Conservation (phyloP, 2,888 invertebrate species). For the Cosmopolites sordidus region DNA sequence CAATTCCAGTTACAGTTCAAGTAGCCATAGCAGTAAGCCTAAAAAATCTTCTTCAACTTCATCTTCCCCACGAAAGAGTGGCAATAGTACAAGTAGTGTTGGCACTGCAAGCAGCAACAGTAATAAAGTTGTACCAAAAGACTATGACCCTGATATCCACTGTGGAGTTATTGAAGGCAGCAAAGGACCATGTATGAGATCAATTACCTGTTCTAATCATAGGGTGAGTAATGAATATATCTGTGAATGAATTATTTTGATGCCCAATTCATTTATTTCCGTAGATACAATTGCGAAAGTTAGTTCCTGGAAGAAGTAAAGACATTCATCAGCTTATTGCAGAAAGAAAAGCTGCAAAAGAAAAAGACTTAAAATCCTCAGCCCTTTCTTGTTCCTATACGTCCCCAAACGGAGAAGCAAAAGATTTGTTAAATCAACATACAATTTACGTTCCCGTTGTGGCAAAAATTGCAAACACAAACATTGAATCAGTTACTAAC, state of each 20-base stretch:
- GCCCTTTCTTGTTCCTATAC: slow-evolving; percentile 31
- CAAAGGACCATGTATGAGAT: slow-evolving; percentile 72
- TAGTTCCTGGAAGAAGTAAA: slow-evolving; percentile 40
- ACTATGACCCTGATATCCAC: slow-evolving; percentile 79
- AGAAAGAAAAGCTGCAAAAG: slow-evolving; percentile 39
- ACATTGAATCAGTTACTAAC: slow-evolving; percentile 23
- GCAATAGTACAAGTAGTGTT: slow-evolving; percentile 24
- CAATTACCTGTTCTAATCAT: slow-evolving; percentile 59
- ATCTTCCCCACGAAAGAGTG: slow-evolving; percentile 20
- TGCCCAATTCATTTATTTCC: no score
- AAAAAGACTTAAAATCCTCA: slow-evolving; percentile 35
- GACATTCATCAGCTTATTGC: slow-evolving; percentile 40
- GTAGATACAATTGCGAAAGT: slow-evolving; percentile 40
- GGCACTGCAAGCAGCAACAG: slow-evolving; percentile 22
- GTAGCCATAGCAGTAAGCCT: slow-evolving; percentile 10
- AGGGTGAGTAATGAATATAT: slow-evolving; percentile 31
- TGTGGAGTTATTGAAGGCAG: slow-evolving; percentile 73
- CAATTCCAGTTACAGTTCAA: slow-evolving; percentile 17
- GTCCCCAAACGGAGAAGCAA: slow-evolving; percentile 34
- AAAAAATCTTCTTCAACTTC: slow-evolving; percentile 19
- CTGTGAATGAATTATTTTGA: no score
- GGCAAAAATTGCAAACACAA: slow-evolving; percentile 32
- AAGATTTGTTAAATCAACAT: slow-evolving; percentile 33
- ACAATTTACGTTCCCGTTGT: slow-evolving; percentile 35
- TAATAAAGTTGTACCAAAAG: slow-evolving; percentile 41